Evolutionary conservation across 1,140 invertebrate species (phyloP), one percentile per base, ranked within the genome.

Genomic region (Drosophila ambigua): DNA sequence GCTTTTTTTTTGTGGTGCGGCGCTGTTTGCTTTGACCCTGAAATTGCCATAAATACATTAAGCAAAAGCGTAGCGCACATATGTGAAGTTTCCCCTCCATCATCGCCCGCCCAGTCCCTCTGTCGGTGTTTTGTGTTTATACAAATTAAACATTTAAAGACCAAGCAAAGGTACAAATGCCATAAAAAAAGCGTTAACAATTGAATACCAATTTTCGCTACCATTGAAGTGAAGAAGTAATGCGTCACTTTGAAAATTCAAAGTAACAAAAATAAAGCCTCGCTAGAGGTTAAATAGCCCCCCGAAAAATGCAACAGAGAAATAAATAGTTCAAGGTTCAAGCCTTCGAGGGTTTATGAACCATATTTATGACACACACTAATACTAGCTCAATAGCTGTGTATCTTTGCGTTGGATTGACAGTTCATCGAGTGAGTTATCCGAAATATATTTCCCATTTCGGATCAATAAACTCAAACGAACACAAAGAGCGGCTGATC

Each of bases 11-110:
- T 52, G 11, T 39, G 35, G 11, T 13, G 35, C 35, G 35, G 35
- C 11, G 35, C 35, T 4, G 35, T 65, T 82, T 77, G 54, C 62
- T 50, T 45, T 83, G 83, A 88, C 83, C 83, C 83, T 88, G 83
- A 88, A 88, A 79, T 45, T 79, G 75, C 83, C 83, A 88, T 88
- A 88, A 88, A 88, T 88, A 88, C 68, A 88, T 88, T 88, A 88
- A 88, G 72, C 83, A 79, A 88, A 78, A 65, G 48, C 74, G 75
- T 72, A 77, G 61, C 63, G 61, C 72, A 71, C 81, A 80, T 77
- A 85, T 84, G 77, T 58, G 52, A 66, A 64, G 24, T 53, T 44
- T 50, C 63, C 55, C 60, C 48, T 46, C 31, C 55, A 39, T 13
- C 57, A 15, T 16, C 39, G 23, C 20, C 28, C 6, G 15, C 41